Percentiles rank a stretch among this genome's conserved stretches.
Evolutionary conservation across 2,888 invertebrate genomes (phyloP).

Genomic region (Brachypalpus laphriformis): DNA sequence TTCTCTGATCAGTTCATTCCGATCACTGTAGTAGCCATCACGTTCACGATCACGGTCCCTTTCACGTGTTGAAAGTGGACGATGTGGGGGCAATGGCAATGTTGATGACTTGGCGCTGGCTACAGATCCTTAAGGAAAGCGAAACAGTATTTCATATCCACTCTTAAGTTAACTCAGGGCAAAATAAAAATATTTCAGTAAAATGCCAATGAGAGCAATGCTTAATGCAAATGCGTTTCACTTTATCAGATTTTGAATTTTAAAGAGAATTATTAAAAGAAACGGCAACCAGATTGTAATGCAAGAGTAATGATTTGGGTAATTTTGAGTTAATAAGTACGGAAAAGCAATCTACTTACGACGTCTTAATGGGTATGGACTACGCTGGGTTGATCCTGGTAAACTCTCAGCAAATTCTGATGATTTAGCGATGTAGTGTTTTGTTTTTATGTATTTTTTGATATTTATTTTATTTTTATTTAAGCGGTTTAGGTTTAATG

Average conservation of each 20-base stretch:
- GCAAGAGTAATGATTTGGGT: constrained; percentile 49
- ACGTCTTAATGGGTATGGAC: constrained; percentile 92
- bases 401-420: constrained; percentile 94
- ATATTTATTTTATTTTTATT: constrained; percentile 38
- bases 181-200: neutral
- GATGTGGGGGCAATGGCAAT: constrained; percentile 90
- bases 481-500: constrained; percentile 37
- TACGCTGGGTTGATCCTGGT: constrained; percentile 92
- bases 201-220: constrained; percentile 25
- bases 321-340: constrained; percentile 42
- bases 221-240: constrained; percentile 13
- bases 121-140: constrained; percentile 84
- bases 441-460: constrained; percentile 43
- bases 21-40: constrained; percentile 94
- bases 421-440: constrained; percentile 73
- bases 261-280: neutral
- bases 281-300: constrained; percentile 46
- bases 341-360: constrained; percentile 86
- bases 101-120: constrained; percentile 93
- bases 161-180: neutral
- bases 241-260: constrained; percentile 4
- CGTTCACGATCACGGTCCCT: constrained; percentile 87
- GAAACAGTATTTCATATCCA: neutral
- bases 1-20: constrained; percentile 91
- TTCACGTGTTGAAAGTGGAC: constrained; percentile 85